phyloP scores from a whole-genome alignment of 2,113 vertebrate species.

The Rhodinocichla rosea region DNA sequence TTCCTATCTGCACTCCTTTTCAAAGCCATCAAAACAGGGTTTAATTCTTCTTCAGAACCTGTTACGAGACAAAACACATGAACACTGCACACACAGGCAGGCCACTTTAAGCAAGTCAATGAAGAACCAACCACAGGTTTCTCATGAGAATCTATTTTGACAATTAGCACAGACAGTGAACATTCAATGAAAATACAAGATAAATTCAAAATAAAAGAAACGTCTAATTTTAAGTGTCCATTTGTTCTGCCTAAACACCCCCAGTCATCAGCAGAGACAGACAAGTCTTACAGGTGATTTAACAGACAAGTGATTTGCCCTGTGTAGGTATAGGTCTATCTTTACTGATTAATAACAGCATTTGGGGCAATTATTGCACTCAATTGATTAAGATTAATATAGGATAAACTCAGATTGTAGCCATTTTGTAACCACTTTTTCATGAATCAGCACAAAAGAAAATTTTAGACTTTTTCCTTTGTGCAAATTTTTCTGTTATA shows the following conservation, averaged over 20 bases:
- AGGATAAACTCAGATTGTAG: neutral
- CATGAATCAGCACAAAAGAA: neutral
- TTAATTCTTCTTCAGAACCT: constrained; percentile 82
- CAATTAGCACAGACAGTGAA: neutral
- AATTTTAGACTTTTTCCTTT: neutral
- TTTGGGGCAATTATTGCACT: neutral
- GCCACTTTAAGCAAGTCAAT: neutral
- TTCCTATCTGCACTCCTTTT: constrained; percentile 77
- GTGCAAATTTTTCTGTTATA: neutral
- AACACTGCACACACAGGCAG: constrained; percentile 66
- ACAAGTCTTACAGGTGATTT: neutral
- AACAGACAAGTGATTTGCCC: neutral
- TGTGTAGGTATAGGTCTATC: neutral
- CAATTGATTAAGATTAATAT: neutral
- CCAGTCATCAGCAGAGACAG: neutral
- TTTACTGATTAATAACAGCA: neutral
- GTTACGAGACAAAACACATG: constrained; percentile 74
- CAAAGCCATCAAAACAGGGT: constrained; percentile 75
- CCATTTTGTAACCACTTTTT: neutral
- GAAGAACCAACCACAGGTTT: neutral
- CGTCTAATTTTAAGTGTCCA: neutral
- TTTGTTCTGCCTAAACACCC: neutral
- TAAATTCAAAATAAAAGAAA: neutral
- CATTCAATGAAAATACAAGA: neutral
- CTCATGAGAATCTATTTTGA: neutral